phyloP scores from a whole-genome alignment of 2,113 vertebrate species.

The Odocoileus hemionus region DNA sequence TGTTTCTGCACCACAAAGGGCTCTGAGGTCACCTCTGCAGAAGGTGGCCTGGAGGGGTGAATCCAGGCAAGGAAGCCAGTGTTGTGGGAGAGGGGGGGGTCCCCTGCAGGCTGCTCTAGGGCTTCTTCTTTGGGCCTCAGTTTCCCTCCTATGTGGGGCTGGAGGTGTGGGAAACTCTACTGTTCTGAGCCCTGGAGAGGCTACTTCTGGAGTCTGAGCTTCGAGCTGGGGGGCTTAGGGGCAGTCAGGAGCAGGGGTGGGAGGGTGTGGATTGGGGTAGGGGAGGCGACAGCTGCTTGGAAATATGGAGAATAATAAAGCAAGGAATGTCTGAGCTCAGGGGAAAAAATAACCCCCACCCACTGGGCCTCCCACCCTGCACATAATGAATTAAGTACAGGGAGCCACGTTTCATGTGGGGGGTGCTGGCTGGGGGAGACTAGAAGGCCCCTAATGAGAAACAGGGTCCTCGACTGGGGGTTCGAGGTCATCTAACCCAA shows the following conservation, averaged over 20 bases:
- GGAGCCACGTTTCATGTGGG: slow-evolving; percentile 64
- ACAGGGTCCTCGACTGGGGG: slow-evolving; percentile 24
- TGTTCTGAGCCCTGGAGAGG: background rate
- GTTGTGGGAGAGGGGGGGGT: background rate
- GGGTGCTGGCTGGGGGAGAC: slow-evolving; percentile 31
- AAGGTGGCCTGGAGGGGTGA: background rate
- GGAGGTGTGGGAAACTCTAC: background rate
- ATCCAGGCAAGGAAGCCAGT: background rate
- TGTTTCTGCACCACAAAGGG: background rate
- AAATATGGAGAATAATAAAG: slow-evolving; percentile 80
- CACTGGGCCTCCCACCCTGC: slow-evolving; percentile 55
- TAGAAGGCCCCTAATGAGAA: slow-evolving; percentile 66
- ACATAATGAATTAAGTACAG: slow-evolving; percentile 71
- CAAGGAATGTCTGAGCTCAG: slow-evolving; percentile 78
- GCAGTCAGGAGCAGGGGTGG: background rate
- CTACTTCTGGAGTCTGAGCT: slow-evolving; percentile 39
- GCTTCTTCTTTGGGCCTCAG: background rate
- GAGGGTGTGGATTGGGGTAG: background rate
- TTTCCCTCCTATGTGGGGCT: slow-evolving; percentile 20
- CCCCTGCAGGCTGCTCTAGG: background rate
- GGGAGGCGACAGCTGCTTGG: slow-evolving; percentile 65
- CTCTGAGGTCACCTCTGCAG: background rate
- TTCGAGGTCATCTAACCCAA: background rate
- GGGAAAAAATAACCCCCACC: slow-evolving; percentile 44
- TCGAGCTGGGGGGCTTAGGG: background rate